Percentiles rank a stretch among this genome's conserved stretches.
phyloP scores from a whole-genome alignment of 2,888 invertebrate species.

The Steinernema hermaphroditum region DNA sequence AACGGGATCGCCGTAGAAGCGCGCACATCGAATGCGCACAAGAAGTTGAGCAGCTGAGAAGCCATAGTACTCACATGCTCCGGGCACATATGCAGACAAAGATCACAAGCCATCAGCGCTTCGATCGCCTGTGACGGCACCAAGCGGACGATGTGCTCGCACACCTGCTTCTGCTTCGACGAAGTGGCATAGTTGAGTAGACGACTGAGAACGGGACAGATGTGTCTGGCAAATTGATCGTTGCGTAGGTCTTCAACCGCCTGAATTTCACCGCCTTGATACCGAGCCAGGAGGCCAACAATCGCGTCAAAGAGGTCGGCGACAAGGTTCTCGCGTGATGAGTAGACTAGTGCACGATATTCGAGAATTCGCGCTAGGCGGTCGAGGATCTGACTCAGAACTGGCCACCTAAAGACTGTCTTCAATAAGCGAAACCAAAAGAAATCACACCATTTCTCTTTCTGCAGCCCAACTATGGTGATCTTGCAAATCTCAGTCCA shows the following conservation, averaged over 20 bases:
- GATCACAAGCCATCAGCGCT: slow-evolving; percentile 46
- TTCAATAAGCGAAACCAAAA: neutral
- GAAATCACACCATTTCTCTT: slow-evolving; percentile 32
- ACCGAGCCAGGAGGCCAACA: slow-evolving; percentile 28
- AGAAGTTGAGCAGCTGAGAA: slow-evolving; percentile 36
- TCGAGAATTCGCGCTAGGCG: slow-evolving; percentile 44
- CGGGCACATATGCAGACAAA: slow-evolving; percentile 48
- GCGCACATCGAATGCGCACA: slow-evolving; percentile 31
- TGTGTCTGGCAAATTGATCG: slow-evolving; percentile 39
- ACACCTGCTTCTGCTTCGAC: slow-evolving; percentile 1
- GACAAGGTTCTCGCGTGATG: slow-evolving; percentile 37
- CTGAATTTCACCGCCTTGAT: slow-evolving; percentile 5
- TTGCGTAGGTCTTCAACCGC: slow-evolving; percentile 2
- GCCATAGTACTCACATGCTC: slow-evolving; percentile 39
- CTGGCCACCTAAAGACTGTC: slow-evolving; percentile 41
- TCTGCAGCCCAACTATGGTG: slow-evolving; percentile 29
- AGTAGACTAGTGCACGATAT: slow-evolving; percentile 39
- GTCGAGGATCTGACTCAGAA: slow-evolving; percentile 37
- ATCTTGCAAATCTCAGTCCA: slow-evolving; percentile 44
- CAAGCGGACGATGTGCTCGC: slow-evolving; percentile 26
- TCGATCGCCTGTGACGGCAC: neutral
- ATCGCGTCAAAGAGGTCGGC: slow-evolving; percentile 35
- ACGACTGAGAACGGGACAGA: slow-evolving; percentile 46
- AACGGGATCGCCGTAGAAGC: slow-evolving; percentile 46
- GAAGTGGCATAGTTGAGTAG: slow-evolving; percentile 38